Evolutionary conservation across 2,888 invertebrate genomes (phyloP).

Genomic region (Ophonus ardosiacus): DNA sequence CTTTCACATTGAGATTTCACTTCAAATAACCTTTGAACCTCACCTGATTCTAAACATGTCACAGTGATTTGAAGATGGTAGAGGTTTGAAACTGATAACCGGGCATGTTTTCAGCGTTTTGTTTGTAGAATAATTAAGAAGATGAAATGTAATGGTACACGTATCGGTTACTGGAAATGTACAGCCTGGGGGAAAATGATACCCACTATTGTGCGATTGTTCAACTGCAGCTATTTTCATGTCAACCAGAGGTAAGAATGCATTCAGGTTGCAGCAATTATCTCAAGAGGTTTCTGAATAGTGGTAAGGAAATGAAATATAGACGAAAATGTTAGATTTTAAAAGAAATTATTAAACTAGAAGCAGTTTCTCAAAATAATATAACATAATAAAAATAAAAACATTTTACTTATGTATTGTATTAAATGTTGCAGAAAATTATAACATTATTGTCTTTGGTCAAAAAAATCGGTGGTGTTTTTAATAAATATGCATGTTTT

Average conservation of each 20-base stretch:
- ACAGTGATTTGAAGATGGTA: not conserved
- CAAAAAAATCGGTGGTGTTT: no score
- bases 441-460: no score
- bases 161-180: constrained; percentile 35
- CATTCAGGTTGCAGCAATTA: not conserved
- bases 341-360: not conserved
- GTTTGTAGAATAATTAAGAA: constrained; percentile 67
- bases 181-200: constrained; percentile 47
- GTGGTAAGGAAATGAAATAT: not conserved
- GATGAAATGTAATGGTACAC: constrained; percentile 43
- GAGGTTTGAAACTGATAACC: constrained; percentile 66
- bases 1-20: constrained; percentile 5
- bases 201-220: constrained; percentile 35
- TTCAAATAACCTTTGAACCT: not conserved
- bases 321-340: not conserved
- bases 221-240: constrained; percentile 29
- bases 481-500: no score
- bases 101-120: constrained; percentile 67
- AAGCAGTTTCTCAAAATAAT: no score
- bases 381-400: no score
- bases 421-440: no score
- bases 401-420: no score
- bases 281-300: not conserved
- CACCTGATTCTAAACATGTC: not conserved
- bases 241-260: not conserved